phyloP scores from a whole-genome alignment of 2,888 invertebrate genomes.

The Gisinianus flammeolus region DNA sequence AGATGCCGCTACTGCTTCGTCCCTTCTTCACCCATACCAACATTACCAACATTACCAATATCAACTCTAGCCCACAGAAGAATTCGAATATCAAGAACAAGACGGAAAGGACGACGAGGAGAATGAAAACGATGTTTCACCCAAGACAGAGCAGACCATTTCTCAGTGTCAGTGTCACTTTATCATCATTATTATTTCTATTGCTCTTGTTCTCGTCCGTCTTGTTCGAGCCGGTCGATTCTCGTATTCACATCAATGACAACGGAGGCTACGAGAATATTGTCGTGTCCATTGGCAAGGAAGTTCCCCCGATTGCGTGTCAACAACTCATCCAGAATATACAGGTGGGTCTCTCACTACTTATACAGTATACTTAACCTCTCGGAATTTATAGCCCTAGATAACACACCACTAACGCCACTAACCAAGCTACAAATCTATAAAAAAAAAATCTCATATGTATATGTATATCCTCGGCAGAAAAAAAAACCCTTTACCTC shows the following conservation, averaged over 20 bases:
- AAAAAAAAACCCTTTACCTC: too few relatives aligned
- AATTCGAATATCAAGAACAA: not conserved
- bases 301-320: constrained; percentile 59
- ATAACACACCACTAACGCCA: too few relatives aligned
- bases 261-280: constrained; percentile 58
- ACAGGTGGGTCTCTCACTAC: constrained; percentile 50
- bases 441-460: too few relatives aligned
- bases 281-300: constrained; percentile 58
- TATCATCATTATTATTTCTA: constrained; percentile 33
- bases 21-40: too few relatives aligned
- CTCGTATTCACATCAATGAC: constrained; percentile 54
- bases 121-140: not conserved
- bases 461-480: too few relatives aligned
- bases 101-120: not conserved
- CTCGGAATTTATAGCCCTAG: not conserved
- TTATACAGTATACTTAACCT: not conserved
- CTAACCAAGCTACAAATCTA: too few relatives aligned
- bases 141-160: too few relatives aligned
- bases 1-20: not conserved
- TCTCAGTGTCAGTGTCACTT: constrained; percentile 37
- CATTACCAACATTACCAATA: not conserved
- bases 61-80: not conserved
- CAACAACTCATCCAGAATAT: constrained; percentile 59
- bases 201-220: constrained; percentile 23
- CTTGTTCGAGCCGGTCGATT: constrained; percentile 21